Base-by-base conservation (phyloP, 2,888 invertebrate genomes). In the Athetis lepigone region DNA sequence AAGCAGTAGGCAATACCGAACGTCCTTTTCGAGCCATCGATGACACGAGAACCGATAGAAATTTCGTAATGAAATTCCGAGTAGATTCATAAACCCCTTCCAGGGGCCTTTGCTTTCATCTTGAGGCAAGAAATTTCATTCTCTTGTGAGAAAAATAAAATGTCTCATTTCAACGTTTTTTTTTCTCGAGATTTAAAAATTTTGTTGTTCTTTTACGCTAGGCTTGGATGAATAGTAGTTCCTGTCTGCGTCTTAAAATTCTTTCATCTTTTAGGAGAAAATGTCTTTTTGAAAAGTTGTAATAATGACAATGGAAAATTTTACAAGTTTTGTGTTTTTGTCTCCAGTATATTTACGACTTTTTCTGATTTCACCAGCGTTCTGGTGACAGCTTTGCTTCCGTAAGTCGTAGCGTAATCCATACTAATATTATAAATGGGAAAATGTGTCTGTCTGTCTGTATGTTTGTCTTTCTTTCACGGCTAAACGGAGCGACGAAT, bases 61-160 rank as follows among this genome's bases (percentile, higher is more conserved):
- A 88, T 88, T 83, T 83, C 83, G 76, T 89, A 89, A 91, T 89
- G 88, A 90, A 91, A 91, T 90, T 90, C 90, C 90, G 55, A 66
- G 82, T 78, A 77, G 85, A 88, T 88, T 88, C 88, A 89, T 90
- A 90, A 87, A 72, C 86, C 81, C 74, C 67, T 59, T 66, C 60
- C 57, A 25, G 36, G 52, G 63, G 62, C 68, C 74, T 55, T 57
- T 60, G 59, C 58, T 75, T 72, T 72, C 68, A 77, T 71, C 75
- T 59, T 65, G 79, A 80, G 80, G 82, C 50, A 54, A 64, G 62
- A 66, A 65, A 63, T 71, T 66, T 70, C 69, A 69, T 60, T 56
- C 62, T 54, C 64, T 47, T 66, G 63, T 70, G 60, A 58, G 65
- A 60, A 61, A 66, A 61, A 70, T 66, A 67, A 57, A 75, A 67